Percentiles rank a stretch among this genome's conserved stretches.
Evolutionary conservation across 2,888 invertebrate species (phyloP).

Genomic region (Spisula solida): DNA sequence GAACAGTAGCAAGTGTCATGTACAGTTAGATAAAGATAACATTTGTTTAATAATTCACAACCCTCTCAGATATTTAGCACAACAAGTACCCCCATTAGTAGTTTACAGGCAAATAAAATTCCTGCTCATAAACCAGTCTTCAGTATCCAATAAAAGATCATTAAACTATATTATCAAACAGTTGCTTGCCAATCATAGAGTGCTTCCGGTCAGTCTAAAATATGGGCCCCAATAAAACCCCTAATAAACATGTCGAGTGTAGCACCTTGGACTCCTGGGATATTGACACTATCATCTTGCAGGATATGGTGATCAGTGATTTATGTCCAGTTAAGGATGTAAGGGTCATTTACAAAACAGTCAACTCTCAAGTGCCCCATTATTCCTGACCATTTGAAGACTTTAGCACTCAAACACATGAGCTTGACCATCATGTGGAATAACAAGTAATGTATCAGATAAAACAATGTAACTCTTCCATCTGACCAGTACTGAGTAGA

Average conservation of each 20-base stretch:
- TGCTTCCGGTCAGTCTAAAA: conserved; percentile 3
- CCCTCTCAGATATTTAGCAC: background rate
- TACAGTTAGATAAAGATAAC: background rate
- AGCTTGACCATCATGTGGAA: too few species aligned
- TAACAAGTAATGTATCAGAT: background rate
- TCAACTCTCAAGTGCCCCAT: conserved; percentile 34
- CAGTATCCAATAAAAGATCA: background rate
- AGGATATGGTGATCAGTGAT: conserved; percentile 56
- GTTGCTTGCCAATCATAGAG: background rate
- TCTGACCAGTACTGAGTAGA: too few species aligned
- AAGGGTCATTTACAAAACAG: conserved; percentile 50
- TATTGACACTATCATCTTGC: conserved; percentile 24
- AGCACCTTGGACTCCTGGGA: conserved; percentile 4
- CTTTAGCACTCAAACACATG: background rate
- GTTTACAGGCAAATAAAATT: conserved; percentile 8
- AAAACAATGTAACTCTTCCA: too few species aligned
- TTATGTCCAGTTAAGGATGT: conserved; percentile 45
- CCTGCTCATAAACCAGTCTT: background rate
- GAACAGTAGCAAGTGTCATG: background rate
- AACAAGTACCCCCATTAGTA: background rate
- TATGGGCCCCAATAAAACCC: conserved; percentile 35
- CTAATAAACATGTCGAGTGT: conserved; percentile 13
- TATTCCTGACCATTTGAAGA: background rate
- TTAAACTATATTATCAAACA: background rate
- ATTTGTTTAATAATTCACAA: conserved; percentile 18